Evolutionary conservation across 2,888 invertebrate species (phyloP).

Genomic region (Diaperis boleti): DNA sequence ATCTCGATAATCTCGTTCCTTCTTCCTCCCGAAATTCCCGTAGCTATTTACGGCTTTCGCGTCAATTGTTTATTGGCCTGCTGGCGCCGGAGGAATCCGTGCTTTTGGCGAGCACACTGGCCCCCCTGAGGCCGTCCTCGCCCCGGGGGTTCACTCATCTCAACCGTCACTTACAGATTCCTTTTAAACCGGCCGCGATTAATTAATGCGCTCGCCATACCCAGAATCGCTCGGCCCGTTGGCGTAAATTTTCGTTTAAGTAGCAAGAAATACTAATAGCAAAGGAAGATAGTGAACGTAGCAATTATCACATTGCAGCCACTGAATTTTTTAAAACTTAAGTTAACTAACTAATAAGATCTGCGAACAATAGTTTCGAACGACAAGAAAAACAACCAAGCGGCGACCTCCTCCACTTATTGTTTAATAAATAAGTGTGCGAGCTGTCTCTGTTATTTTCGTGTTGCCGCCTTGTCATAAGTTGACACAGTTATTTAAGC

Average conservation of each 20-base stretch:
- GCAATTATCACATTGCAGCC: no score
- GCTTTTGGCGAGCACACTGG: slow-evolving; percentile 37
- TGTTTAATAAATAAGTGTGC: slow-evolving; percentile 32
- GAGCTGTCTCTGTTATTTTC: slow-evolving; percentile 42
- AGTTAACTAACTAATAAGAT: no score
- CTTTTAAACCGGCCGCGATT: no score
- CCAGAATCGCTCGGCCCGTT: slow-evolving; percentile 45
- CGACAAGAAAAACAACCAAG: neutral
- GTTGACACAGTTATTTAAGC: slow-evolving; percentile 53
- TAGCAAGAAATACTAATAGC: no score
- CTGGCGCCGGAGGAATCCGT: slow-evolving; percentile 56
- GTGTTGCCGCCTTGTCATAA: slow-evolving; percentile 51
- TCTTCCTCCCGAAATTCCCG: neutral
- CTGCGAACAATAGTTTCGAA: no score
- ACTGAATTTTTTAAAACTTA: no score
- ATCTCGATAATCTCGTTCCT: no score
- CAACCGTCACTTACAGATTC: slow-evolving; percentile 53
- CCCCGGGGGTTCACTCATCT: slow-evolving; percentile 42
- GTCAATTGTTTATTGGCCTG: slow-evolving; percentile 63
- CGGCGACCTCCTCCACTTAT: neutral
- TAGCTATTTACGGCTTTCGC: slow-evolving; percentile 40
- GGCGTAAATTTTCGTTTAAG: neutral
- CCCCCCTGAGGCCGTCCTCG: slow-evolving; percentile 3
- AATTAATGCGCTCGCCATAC: slow-evolving; percentile 58
- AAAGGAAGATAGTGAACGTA: no score